These are phyloP conservation scores for Scolopax rusticola DNA, from an alignment of 2,797 vertebrate genomes.

Conservation along the genomic window DNA sequence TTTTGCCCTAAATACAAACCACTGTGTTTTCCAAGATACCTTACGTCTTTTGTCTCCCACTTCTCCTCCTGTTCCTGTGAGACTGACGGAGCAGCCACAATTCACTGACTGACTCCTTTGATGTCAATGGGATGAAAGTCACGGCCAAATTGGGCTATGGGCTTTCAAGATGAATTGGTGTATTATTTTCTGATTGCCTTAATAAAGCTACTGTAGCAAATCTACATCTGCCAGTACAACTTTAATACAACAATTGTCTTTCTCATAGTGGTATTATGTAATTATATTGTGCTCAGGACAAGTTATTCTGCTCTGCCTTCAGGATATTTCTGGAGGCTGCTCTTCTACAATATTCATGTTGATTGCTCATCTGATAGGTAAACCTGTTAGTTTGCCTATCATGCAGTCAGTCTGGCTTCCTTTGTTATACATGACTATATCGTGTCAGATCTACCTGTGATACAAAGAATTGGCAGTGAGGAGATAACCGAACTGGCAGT, in stretches of 20 bases:
- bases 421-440: neutral
- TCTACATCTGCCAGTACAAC: neutral
- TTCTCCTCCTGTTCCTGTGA: neutral
- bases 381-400: neutral
- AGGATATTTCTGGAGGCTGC: neutral
- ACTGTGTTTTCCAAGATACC: neutral
- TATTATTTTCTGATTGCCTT: slow-evolving; percentile 34
- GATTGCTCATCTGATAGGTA: neutral
- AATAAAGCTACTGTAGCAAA: neutral
- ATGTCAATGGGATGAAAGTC: slow-evolving; percentile 41
- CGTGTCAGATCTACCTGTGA: neutral
- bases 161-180: slow-evolving; percentile 5
- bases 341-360: neutral
- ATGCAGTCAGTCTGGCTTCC: neutral
- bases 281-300: neutral
- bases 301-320: neutral
- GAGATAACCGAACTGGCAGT: neutral
- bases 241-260: neutral
- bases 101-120: slow-evolving; percentile 22
- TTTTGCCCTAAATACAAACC: neutral
- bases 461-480: neutral
- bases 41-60: neutral
- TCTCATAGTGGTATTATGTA: neutral
- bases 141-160: neutral
- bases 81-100: neutral